Conservation (phyloP, 2,888 invertebrate species). For the Apoda limacodes region DNA sequence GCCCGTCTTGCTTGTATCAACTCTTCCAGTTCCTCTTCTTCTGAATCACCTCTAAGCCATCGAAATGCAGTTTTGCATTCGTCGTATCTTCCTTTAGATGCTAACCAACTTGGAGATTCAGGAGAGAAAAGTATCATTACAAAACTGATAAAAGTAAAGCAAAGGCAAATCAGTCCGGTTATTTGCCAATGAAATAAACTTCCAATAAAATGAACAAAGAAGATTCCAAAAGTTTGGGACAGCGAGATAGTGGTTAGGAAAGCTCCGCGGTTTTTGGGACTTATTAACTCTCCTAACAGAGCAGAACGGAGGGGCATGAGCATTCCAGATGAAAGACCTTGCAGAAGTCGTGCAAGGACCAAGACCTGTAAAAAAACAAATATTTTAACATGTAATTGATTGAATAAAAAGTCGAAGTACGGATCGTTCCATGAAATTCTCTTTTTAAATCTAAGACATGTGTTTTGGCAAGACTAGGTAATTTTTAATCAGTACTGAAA, state of each 20-base stretch:
- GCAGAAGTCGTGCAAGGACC: constrained; percentile 34
- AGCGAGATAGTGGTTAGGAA: constrained; percentile 58
- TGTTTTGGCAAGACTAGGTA: too few species aligned
- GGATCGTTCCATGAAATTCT: too few species aligned
- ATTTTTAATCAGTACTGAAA: too few species aligned
- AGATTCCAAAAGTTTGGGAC: constrained; percentile 61
- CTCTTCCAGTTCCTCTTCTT: constrained; percentile 32
- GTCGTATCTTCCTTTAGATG: constrained; percentile 43
- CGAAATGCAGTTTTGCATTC: constrained; percentile 54
- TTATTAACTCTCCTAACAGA: constrained; percentile 54
- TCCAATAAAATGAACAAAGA: constrained; percentile 65
- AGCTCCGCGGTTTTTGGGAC: constrained; percentile 61
- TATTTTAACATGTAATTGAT: too few species aligned
- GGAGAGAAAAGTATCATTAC: constrained; percentile 31
- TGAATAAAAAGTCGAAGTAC: too few species aligned
- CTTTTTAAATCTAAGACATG: too few species aligned
- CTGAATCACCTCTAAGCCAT: constrained; percentile 49
- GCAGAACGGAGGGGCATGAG: constrained; percentile 53
- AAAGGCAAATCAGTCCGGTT: constrained; percentile 40
- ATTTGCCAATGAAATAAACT: constrained; percentile 53
- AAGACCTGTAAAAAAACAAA: constrained; percentile 39
- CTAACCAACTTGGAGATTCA: constrained; percentile 70
- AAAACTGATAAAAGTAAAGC: constrained; percentile 41
- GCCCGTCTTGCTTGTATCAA: constrained; percentile 13
- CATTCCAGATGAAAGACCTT: constrained; percentile 61